Percentiles rank a stretch among this genome's conserved stretches.
Conservation (phyloP, 2,113 vertebrate species). For the Sus scrofa region T2T-Sscrofa CM000827.6:77981001-77981500, state of each 20-base stretch:
- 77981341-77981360: not conserved
- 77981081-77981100: not conserved
- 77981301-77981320: not conserved
- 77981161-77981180: not conserved
- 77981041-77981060: too few species aligned
- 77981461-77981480: slow-evolving; percentile 11
- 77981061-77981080: not conserved
- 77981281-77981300: not conserved
- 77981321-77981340: slow-evolving; percentile 42
- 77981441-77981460: not conserved
- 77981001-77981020: not conserved
- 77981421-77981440: not conserved
- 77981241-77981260: slow-evolving; percentile 38
- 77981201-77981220: slow-evolving; percentile 41
- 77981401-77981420: not conserved
- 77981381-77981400: slow-evolving; percentile 22
- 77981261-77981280: not conserved
- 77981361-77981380: slow-evolving; percentile 10
- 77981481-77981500: slow-evolving; percentile 13
- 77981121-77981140: not conserved
- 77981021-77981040: not conserved
- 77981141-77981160: not conserved
- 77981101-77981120: not conserved
- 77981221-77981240: not conserved
- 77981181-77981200: slow-evolving; percentile 12